Evolutionary conservation across 2,113 vertebrate species (phyloP).

Genomic region (Protomyctophum bolini): DNA sequence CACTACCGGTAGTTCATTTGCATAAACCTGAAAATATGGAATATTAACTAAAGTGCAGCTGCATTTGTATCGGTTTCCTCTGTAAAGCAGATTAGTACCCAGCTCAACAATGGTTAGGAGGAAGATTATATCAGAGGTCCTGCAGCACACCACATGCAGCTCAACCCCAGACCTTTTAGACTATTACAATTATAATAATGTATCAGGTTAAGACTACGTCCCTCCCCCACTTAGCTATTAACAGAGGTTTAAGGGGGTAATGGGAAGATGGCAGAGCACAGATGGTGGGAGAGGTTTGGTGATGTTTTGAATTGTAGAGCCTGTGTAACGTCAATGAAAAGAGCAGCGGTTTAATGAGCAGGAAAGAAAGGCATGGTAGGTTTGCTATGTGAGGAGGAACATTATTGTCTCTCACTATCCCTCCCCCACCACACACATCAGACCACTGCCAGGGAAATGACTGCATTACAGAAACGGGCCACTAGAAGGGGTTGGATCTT

Average conservation of each 20-base stretch:
- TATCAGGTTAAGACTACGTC: slow-evolving; percentile 31
- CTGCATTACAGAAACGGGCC: slow-evolving; percentile 65
- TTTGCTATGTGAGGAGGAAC: slow-evolving; percentile 38
- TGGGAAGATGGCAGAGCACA: slow-evolving; percentile 50
- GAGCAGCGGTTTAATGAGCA: slow-evolving; percentile 35
- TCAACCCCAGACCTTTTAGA: slow-evolving; percentile 51
- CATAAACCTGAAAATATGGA: background rate
- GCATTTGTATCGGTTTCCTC: slow-evolving; percentile 44
- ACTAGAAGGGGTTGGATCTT: slow-evolving; percentile 72
- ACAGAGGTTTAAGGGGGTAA: slow-evolving; percentile 55
- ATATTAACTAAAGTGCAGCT: slow-evolving; percentile 12
- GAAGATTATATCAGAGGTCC: slow-evolving; percentile 58
- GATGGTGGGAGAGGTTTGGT: slow-evolving; percentile 64
- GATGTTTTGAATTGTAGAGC: slow-evolving; percentile 32
- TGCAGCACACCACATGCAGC: slow-evolving; percentile 46
- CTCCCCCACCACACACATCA: slow-evolving; percentile 40
- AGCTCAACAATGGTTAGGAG: slow-evolving; percentile 55
- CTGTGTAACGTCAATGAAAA: background rate
- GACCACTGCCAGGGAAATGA: slow-evolving; percentile 52
- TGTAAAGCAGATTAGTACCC: slow-evolving; percentile 65
- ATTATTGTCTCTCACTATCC: slow-evolving; percentile 16
- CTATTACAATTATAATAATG: slow-evolving; percentile 76
- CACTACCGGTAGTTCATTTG: background rate
- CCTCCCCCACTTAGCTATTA: slow-evolving; percentile 57
- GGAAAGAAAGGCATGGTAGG: slow-evolving; percentile 25